Conservation (phyloP, 2,888 invertebrate species). For the Xylota segnis region DNA sequence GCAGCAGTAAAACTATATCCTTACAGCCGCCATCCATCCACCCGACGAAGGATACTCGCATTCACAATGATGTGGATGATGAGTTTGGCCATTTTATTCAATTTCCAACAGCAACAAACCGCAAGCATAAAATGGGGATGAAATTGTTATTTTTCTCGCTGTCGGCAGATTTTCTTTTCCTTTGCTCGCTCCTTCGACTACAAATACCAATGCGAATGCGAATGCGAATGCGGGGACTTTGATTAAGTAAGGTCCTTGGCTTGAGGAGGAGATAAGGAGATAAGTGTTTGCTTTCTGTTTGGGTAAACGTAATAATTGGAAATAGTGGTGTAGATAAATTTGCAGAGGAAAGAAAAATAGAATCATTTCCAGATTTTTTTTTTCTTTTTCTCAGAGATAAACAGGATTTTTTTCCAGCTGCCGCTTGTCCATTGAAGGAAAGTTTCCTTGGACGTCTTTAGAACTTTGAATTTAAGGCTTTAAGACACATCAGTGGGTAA, state of each 20-base stretch:
- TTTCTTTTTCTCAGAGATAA: conserved; percentile 30
- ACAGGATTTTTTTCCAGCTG: conserved; percentile 5
- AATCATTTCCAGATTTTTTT: conserved; percentile 42
- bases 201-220: too few species aligned
- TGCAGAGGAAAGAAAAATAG: conserved; percentile 22
- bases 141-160: conserved; percentile 68
- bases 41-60: conserved; percentile 18
- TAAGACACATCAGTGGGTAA: too few species aligned
- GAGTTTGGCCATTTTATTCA: conserved; percentile 73
- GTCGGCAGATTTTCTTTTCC: conserved; percentile 53
- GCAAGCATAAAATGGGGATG: conserved; percentile 59
- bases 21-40: conserved; percentile 28
- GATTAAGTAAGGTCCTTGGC: conserved; percentile 71
- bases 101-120: conserved; percentile 61
- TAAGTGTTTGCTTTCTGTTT: conserved; percentile 75
- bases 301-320: conserved; percentile 75
- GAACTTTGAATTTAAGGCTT: neutral
- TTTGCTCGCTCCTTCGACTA: neutral
- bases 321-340: conserved; percentile 63
- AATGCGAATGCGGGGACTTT: conserved; percentile 57
- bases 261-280: conserved; percentile 59
- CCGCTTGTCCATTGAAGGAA: neutral
- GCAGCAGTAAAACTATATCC: conserved; percentile 53
- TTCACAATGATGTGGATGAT: conserved; percentile 29
- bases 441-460: conserved; percentile 1